Conservation (phyloP, 2,797 vertebrate genomes). For the Phaenicophaeus curvirostris region DNA sequence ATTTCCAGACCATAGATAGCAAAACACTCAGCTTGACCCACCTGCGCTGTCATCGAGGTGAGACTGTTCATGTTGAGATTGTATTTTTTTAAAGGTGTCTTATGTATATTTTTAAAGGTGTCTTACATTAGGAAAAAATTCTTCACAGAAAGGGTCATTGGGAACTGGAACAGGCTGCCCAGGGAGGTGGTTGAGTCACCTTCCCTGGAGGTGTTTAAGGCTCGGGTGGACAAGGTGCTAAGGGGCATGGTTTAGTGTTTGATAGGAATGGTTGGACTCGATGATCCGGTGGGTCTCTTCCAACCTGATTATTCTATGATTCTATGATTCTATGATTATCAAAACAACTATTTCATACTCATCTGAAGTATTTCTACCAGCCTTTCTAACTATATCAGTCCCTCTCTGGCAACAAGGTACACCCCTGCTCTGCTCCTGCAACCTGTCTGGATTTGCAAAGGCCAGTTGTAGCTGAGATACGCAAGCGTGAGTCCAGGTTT, state of each 20-base stretch:
- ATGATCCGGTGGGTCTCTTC: too few species aligned
- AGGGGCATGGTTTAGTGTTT: too few species aligned
- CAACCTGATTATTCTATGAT: too few species aligned
- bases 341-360: not conserved
- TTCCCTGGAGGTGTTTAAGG: too few species aligned
- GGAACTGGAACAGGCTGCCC: too few species aligned
- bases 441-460: not conserved
- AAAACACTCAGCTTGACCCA: not conserved
- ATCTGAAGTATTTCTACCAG: not conserved
- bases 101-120: too few species aligned
- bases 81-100: not conserved
- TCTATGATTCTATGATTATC: too few species aligned
- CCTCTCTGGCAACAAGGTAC: not conserved
- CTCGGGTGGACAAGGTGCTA: too few species aligned
- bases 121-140: too few species aligned
- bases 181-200: too few species aligned
- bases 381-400: not conserved
- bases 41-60: not conserved
- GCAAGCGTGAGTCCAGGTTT: not conserved
- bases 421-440: not conserved
- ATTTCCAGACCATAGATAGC: not conserved
- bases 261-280: too few species aligned
- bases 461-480: not conserved
- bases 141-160: too few species aligned
- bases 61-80: not conserved